A percentile compares a stretch with the other conserved stretches of the same genome.
phyloP scores from a whole-genome alignment of 1,140 invertebrate species.

The Melanaphis sacchari region DNA sequence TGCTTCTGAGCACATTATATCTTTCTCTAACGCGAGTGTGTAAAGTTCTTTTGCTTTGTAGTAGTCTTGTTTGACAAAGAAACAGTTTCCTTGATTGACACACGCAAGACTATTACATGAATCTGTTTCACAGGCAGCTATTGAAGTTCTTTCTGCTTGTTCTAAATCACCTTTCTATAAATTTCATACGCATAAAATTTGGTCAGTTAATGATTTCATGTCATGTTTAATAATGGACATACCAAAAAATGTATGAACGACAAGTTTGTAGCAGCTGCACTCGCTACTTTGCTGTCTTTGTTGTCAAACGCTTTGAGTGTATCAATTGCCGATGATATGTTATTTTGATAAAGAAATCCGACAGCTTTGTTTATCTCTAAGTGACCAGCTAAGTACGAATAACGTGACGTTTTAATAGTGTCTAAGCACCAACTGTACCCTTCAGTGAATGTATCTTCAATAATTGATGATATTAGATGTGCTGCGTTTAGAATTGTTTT shows the following conservation, averaged over 20 bases:
- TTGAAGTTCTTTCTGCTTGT: constrained; percentile 83
- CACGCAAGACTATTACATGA: constrained; percentile 83
- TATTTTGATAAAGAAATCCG: constrained; percentile 85
- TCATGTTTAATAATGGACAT: constrained; percentile 60
- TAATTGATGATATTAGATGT: constrained; percentile 89
- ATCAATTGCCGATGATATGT: constrained; percentile 84
- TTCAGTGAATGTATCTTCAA: constrained; percentile 72
- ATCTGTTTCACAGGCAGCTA: constrained; percentile 79
- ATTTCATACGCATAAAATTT: not conserved
- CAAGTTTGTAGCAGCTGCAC: constrained; percentile 87
- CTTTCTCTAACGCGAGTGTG: constrained; percentile 79
- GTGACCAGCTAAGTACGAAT: constrained; percentile 81
- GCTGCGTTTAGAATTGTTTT: constrained; percentile 86
- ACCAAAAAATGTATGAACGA: constrained; percentile 89
- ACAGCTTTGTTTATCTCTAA: constrained; percentile 94
- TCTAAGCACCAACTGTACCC: constrained; percentile 79
- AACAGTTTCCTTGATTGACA: constrained; percentile 89
- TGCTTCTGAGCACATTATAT: constrained; percentile 86
- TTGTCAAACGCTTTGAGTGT: constrained; percentile 90
- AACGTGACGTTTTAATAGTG: constrained; percentile 79
- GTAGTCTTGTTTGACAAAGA: constrained; percentile 75
- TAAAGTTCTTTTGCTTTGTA: constrained; percentile 81
- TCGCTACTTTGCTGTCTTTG: constrained; percentile 82
- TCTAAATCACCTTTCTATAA: constrained; percentile 80
- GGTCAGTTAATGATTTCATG: not conserved